A percentile compares a stretch with the other conserved stretches of the same genome.
Conservation (phyloP, 2,888 invertebrate species). For the Trissolcus japonicus region DNA sequence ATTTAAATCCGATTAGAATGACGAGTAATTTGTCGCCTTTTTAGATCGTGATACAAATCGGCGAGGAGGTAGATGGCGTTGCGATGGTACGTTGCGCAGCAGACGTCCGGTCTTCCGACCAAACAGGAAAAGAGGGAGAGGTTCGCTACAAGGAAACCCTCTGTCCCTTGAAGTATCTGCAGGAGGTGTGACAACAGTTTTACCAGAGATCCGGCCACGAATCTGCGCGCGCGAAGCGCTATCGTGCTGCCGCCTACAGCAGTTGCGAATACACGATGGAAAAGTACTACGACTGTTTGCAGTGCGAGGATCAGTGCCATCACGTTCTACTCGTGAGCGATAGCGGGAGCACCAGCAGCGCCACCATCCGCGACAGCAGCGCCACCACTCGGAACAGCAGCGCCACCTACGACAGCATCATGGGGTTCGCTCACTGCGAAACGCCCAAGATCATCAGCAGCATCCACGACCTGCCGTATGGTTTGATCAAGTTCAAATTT, state of each 20-base stretch:
- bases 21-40: background rate
- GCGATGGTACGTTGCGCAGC: slow-evolving; percentile 95
- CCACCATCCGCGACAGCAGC: slow-evolving; percentile 41
- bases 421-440: too few relatives aligned
- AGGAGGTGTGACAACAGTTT: slow-evolving; percentile 91
- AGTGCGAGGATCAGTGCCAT: slow-evolving; percentile 73
- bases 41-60: slow-evolving; percentile 93
- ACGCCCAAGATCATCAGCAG: background rate
- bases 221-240: slow-evolving; percentile 26
- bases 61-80: slow-evolving; percentile 95
- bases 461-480: background rate
- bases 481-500: slow-evolving; percentile 5
- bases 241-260: slow-evolving; percentile 22
- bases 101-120: slow-evolving; percentile 80
- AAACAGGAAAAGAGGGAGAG: slow-evolving; percentile 71
- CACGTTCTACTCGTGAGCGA: slow-evolving; percentile 63
- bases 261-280: slow-evolving; percentile 64
- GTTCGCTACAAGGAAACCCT: slow-evolving; percentile 82
- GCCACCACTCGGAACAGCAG: slow-evolving; percentile 15
- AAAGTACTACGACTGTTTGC: slow-evolving; percentile 73
- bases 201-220: slow-evolving; percentile 31
- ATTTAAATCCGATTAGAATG: background rate
- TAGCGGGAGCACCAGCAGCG: slow-evolving; percentile 45
- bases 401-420: background rate
- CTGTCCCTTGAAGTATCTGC: slow-evolving; percentile 95